Evolutionary conservation across 2,888 invertebrate species (phyloP).

Genomic region (Tethea ocularis): DNA sequence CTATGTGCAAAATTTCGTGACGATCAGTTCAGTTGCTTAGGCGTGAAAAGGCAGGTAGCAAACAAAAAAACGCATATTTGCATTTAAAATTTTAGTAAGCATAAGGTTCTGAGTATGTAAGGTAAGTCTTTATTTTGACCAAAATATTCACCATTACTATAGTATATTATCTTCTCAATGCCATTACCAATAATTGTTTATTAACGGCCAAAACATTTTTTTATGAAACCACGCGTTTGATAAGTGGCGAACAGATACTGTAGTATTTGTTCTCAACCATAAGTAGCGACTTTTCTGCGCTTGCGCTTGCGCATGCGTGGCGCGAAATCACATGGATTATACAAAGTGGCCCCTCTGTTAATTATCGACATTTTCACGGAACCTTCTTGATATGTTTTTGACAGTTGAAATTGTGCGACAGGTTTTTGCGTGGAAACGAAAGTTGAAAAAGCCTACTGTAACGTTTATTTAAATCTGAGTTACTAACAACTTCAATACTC

Average conservation of each 20-base stretch:
- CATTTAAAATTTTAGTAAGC: too few species aligned
- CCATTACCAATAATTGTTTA: too few species aligned
- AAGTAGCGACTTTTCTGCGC: constrained; percentile 26
- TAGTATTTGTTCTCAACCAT: not conserved
- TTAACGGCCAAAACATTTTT: not conserved
- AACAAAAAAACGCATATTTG: too few species aligned
- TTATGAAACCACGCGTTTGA: not conserved
- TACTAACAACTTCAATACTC: too few species aligned
- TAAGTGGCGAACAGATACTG: not conserved
- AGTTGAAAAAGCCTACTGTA: not conserved
- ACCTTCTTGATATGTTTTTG: constrained; percentile 6
- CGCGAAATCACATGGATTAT: constrained; percentile 47
- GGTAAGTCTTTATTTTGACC: too few species aligned
- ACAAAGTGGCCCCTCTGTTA: constrained; percentile 36
- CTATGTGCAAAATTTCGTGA: too few species aligned
- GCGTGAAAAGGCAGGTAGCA: too few species aligned
- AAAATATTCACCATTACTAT: too few species aligned
- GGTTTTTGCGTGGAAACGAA: not conserved
- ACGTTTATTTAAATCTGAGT: not conserved
- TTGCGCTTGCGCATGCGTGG: constrained; percentile 19
- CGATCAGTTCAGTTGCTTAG: too few species aligned
- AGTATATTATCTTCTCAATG: too few species aligned
- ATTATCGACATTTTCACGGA: constrained; percentile 34
- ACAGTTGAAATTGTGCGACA: constrained; percentile 8
- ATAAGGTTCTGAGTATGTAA: too few species aligned